Evolutionary conservation across 2,888 invertebrate genomes (phyloP).

Genomic region (Tenthredo mesomela): DNA sequence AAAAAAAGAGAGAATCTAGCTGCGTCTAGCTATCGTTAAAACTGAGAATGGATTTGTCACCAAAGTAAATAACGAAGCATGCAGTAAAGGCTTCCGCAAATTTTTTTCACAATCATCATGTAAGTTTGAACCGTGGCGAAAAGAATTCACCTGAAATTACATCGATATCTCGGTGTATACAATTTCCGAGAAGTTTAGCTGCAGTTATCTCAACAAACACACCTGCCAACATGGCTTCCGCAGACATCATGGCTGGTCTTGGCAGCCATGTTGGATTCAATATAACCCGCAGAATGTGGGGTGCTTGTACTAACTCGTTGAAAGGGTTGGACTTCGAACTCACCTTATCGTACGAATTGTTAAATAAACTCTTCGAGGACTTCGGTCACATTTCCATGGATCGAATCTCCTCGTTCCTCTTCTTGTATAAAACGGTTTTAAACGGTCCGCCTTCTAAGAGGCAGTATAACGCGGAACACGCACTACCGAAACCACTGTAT

Average conservation of each 20-base stretch:
- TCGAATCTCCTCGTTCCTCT: slow-evolving; percentile 27
- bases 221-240: slow-evolving; percentile 79
- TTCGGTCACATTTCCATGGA: slow-evolving; percentile 37
- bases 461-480: slow-evolving; percentile 46
- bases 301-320: slow-evolving; percentile 11
- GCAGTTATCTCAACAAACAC: slow-evolving; percentile 63
- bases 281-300: slow-evolving; percentile 64
- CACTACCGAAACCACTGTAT: slow-evolving; percentile 52
- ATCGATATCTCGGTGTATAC: slow-evolving; percentile 1
- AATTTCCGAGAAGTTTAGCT: slow-evolving; percentile 42
- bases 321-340: slow-evolving; percentile 35
- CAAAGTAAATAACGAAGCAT: not conserved
- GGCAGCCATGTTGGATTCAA: slow-evolving; percentile 76
- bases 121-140: not conserved
- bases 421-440: not conserved
- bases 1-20: not conserved
- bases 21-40: not conserved
- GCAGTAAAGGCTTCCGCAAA: not conserved
- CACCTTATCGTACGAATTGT: slow-evolving; percentile 34
- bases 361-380: not conserved
- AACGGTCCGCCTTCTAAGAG: slow-evolving; percentile 1
- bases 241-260: slow-evolving; percentile 75
- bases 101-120: not conserved
- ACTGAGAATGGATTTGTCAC: not conserved
- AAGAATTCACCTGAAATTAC: slow-evolving; percentile 4